Evolutionary conservation across 2,113 vertebrate species (phyloP), one percentile per base, ranked within the genome.

Genomic region (Nymphicus hollandicus): DNA sequence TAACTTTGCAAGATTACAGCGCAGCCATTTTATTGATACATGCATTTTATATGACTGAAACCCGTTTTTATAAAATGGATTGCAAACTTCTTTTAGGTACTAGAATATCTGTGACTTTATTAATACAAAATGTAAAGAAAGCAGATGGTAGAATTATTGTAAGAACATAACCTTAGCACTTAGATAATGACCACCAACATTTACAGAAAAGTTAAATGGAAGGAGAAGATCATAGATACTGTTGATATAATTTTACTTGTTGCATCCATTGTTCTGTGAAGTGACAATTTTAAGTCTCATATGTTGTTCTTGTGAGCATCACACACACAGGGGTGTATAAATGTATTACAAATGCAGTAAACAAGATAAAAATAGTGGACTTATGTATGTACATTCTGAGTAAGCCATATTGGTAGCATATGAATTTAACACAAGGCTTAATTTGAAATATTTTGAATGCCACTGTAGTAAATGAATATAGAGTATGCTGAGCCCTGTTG

Each of bases 381-480:
- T 64, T 65, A 28, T 22, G 6, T 78, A 53, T 80, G 55, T 55
- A 68, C 18, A 6, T 64, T 77, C 58, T 95, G 43, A 83, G 66
- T 80, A 77, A 91, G 44, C 20, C 6, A 29, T 78, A 88, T 31
- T 73, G 68, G 81, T 71, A 89, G 19, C 41, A 70, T 33, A 56
- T 82, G 37, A 56, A 90, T 96, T 71, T 55, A 89, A 72, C 29
- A 64, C 35, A 87, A 81, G 47, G 44, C 60, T 92, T 96, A 71
- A 68, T 93, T 94, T 79, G 8, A 96, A 94, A 78, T 83, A 6
- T 6, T 91, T 91, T 79, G 52, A 79, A 86, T 89, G 23, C 28
- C 46, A 25, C 20, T 72, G 23, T 46, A 35, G 50, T 70, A 69
- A 68, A 61, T 46, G 12, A 63, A 69, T 56, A 76, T 52, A 74